These are phyloP conservation scores for Sphaerodactylus townsendi DNA, from an alignment of 2,113 vertebrate species.

Conservation along the genomic window DNA sequence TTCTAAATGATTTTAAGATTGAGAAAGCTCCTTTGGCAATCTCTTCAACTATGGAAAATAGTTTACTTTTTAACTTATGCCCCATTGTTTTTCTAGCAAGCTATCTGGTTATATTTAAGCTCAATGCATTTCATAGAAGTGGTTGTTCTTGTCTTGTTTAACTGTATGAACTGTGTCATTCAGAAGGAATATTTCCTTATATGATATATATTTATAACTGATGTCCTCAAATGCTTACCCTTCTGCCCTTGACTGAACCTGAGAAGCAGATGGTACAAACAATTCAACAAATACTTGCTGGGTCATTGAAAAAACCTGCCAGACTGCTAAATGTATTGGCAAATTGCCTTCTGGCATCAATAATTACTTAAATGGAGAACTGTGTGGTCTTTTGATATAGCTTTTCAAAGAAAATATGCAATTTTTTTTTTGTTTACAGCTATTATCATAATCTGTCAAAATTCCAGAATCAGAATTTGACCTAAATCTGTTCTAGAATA, in stretches of 20 bases:
- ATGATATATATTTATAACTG: conserved; percentile 33
- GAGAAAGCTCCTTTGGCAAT: neutral
- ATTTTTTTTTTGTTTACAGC: conserved; percentile 11
- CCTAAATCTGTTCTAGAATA: neutral
- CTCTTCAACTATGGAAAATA: neutral
- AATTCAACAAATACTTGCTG: conserved; percentile 9
- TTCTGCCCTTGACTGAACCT: conserved; percentile 32
- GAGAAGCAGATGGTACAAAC: conserved; percentile 26
- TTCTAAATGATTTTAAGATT: neutral
- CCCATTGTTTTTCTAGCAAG: neutral
- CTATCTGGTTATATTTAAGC: neutral
- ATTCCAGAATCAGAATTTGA: neutral
- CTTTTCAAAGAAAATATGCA: conserved; percentile 19
- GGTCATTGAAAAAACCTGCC: neutral
- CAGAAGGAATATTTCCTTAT: conserved; percentile 25
- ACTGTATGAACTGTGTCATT: neutral
- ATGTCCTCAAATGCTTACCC: neutral
- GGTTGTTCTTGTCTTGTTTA: neutral
- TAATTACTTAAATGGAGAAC: neutral
- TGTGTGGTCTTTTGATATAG: neutral
- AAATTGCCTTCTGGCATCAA: neutral
- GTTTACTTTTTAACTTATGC: neutral
- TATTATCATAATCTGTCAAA: neutral
- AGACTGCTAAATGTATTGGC: neutral
- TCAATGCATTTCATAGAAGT: neutral